Conservation (phyloP, 2,888 invertebrate species). For the Dicyrtoma fusca region DNA sequence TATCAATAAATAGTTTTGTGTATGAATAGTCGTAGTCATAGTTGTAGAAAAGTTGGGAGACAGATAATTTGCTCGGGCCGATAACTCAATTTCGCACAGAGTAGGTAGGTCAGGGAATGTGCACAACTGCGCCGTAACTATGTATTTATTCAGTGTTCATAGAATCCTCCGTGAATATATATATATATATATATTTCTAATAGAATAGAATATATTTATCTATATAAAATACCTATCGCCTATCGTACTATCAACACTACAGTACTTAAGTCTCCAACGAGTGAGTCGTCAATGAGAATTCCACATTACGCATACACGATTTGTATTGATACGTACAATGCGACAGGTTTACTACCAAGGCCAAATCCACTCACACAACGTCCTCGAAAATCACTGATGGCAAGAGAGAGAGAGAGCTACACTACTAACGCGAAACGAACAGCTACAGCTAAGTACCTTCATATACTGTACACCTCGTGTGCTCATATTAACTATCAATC, state of each 20-base stretch:
- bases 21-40: too few species aligned
- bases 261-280: too few species aligned
- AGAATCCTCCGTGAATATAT: not conserved
- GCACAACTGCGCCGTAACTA: slow-evolving; percentile 38
- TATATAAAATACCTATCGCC: too few species aligned
- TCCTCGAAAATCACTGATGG: slow-evolving; percentile 28
- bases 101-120: slow-evolving; percentile 33
- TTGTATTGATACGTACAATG: slow-evolving; percentile 38
- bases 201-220: too few species aligned
- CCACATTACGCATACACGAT: slow-evolving; percentile 36
- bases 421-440: too few species aligned
- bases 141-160: not conserved
- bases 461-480: not conserved
- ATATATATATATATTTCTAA: not conserved
- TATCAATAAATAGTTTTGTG: too few species aligned
- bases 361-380: slow-evolving; percentile 27
- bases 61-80: slow-evolving; percentile 16
- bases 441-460: not conserved
- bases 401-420: not conserved
- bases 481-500: not conserved
- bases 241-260: too few species aligned
- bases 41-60: not conserved
- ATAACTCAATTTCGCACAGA: slow-evolving; percentile 23
- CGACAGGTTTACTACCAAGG: slow-evolving; percentile 37
- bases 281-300: slow-evolving; percentile 38